phyloP scores from a whole-genome alignment of 2,113 vertebrate genomes.

The Cyanistes caeruleus region DNA sequence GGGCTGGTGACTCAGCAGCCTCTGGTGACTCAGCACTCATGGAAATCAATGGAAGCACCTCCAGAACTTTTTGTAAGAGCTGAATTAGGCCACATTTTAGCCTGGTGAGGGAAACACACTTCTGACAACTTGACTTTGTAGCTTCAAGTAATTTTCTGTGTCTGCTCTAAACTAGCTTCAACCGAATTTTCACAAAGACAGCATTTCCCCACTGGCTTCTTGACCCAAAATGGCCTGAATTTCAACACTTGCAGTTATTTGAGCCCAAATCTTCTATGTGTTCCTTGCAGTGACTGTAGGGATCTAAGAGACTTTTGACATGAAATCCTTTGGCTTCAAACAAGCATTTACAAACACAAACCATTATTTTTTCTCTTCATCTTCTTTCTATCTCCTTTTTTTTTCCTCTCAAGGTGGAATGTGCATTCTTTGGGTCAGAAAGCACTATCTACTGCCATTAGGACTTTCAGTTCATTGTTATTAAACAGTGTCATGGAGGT shows the following conservation, averaged over 20 bases:
- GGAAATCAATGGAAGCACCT: background rate
- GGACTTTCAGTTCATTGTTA: background rate
- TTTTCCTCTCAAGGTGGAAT: background rate
- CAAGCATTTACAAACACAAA: background rate
- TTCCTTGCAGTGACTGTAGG: constrained; percentile 7
- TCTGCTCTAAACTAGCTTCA: constrained; percentile 37
- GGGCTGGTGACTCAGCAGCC: constrained; percentile 37
- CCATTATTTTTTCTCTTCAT: background rate
- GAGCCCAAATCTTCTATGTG: background rate
- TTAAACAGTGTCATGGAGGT: background rate
- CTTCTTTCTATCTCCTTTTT: background rate
- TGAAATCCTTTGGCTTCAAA: constrained; percentile 3
- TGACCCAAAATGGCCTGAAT: constrained; percentile 32
- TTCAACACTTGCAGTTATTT: constrained; percentile 25
- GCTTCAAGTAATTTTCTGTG: background rate
- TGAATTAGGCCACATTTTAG: constrained; percentile 25
- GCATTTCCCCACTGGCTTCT: constrained; percentile 42
- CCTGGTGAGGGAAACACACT: background rate
- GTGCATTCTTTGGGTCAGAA: constrained; percentile 7
- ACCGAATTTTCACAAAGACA: constrained; percentile 12
- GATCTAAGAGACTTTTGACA: constrained; percentile 8
- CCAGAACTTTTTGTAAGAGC: background rate
- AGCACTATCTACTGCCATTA: background rate
- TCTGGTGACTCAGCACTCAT: constrained; percentile 36
- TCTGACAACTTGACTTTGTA: background rate